Evolutionary conservation across 2,888 invertebrate species (phyloP), one percentile per base, ranked within the genome.

Genomic region (Drosophila peninsularis): DNA sequence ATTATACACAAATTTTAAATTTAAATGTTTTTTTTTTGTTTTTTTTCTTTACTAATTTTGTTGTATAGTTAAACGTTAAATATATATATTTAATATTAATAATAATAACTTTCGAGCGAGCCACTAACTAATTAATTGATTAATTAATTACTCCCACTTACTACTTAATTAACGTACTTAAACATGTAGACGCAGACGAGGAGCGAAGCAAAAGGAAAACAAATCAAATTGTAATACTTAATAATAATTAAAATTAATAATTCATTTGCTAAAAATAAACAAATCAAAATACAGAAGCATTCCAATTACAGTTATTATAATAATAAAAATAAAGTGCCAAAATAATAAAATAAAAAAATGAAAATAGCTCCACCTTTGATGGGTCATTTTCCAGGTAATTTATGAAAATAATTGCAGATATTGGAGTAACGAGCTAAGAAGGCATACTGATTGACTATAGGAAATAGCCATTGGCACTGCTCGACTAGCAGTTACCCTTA

Each of bases 251-350:
- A 64, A 67, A 36, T 54, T 71, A 68, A 76, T 64, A 57, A 45
- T 45, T 27, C 19, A 61, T 67, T 79, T 55, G 80, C 77, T 47
- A 47, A 71, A 82, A 77, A 79, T 79, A 75, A 44, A 24, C 4
- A n/a, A 10, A n/a, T 1, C 9, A 24, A 24, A 45, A 17, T 30
- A 39, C 17, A 78, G 78, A 76, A 66, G 55, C 77, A 79, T 71
- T 77, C 62, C 70, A 79, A 73, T 61, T 72, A 55, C 21, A 69
- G 62, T 62, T 62, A 73, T 61, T 72, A 75, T 57, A 72, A 73
- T 58, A 76, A 68, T 57, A 68, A 65, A 83, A 73, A 85, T 82
- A 80, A 83, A 83, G 83, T 83, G 83, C 83, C 83, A 83, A 85
- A 82, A 82, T 79, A 78, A 84, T 73, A 66, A 78, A 75, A 71